Evolutionary conservation across 2,113 vertebrate species (phyloP), one percentile per base, ranked within the genome.

Genomic region (Lepisosteus oculatus): DNA sequence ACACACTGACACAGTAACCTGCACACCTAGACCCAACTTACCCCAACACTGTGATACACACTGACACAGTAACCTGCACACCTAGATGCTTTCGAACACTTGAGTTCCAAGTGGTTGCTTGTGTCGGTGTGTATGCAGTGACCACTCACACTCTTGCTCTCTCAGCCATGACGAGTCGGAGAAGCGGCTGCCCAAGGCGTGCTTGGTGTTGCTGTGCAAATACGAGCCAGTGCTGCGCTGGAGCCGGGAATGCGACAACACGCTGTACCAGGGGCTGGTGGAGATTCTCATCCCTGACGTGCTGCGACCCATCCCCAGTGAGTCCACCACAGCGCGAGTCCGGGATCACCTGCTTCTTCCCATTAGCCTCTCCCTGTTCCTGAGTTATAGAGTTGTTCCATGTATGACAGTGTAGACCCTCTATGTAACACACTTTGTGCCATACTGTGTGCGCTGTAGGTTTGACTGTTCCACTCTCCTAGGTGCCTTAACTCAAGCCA

Each of bases 401-500:
- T 51, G 47, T 51, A 9, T 51, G 5, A 51, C 11, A 12, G 29
- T 29, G 1, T 29, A 29, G 56, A 59, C 56, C 11, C 56, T 14
- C 8, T 59, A 12, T 14, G 56, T 14, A 13, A 8, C 56, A 59
- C 3, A 8, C n/a, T 14, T 1, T 59, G 56, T 14, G 56, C 12
- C 3, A 59, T 12, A 59, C 56, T 59, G 56, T 14, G 56, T 51
- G 9, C 47, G 47, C 47, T 51, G 47, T 51, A 3, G 14, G 7
- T 44, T 5, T 29, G 0, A 13, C 43, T 61, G n/a, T 55, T 12
- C 43, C 14, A 17, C 41, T 61, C 3, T 51, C 65, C 13, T 76
- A 97, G 95, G 95, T 95, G 95, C 95, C 93, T 94, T 97, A 92
- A 97, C 95, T 83, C 95, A 97, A 92, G 95, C 95, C 66, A 96